Percentiles rank a stretch among this genome's conserved stretches.
These are phyloP conservation scores for Copidosoma floridanum DNA, from an alignment of 1,140 invertebrate genomes.

Conservation along the genomic window DNA sequence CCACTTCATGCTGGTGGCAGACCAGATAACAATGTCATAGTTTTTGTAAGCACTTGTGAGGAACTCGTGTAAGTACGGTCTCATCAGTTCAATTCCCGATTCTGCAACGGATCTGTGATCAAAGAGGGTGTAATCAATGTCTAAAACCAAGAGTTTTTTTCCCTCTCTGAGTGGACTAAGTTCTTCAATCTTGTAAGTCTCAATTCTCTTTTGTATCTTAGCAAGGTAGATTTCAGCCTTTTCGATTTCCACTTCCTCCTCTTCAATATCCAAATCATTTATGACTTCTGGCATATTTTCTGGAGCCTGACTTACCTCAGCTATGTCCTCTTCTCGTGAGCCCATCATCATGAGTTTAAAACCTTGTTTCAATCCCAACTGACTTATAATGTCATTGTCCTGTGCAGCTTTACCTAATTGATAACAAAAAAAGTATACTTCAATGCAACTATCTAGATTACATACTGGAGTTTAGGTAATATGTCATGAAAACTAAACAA, in stretches of 20 bases:
- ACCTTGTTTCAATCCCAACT: constrained; percentile 78
- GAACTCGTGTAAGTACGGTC: constrained; percentile 94
- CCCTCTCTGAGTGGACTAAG: constrained; percentile 75
- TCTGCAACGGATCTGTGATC: constrained; percentile 92
- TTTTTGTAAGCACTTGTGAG: constrained; percentile 85
- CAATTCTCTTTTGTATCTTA: constrained; percentile 82
- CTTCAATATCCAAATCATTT: constrained; percentile 84
- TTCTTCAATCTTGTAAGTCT: constrained; percentile 81
- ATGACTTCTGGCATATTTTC: constrained; percentile 80
- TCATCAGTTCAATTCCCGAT: constrained; percentile 86
- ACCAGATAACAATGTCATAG: constrained; percentile 90
- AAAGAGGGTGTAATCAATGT: constrained; percentile 97
- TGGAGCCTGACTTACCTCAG: constrained; percentile 74
- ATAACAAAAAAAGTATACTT: no score
- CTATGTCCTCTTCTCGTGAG: constrained; percentile 88
- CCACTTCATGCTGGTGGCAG: constrained; percentile 97
- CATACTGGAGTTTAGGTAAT: no score
- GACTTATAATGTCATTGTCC: constrained; percentile 69
- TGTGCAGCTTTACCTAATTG: constrained; percentile 81
- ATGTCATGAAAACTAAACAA: no score
- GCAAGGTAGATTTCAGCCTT: constrained; percentile 75
- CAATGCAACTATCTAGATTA: no score
- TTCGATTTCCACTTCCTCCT: constrained; percentile 84
- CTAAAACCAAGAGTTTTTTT: constrained; percentile 91
- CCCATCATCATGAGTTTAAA: constrained; percentile 98